Conservation (phyloP, 2,888 invertebrate species). For the Dugesia japonica region DNA sequence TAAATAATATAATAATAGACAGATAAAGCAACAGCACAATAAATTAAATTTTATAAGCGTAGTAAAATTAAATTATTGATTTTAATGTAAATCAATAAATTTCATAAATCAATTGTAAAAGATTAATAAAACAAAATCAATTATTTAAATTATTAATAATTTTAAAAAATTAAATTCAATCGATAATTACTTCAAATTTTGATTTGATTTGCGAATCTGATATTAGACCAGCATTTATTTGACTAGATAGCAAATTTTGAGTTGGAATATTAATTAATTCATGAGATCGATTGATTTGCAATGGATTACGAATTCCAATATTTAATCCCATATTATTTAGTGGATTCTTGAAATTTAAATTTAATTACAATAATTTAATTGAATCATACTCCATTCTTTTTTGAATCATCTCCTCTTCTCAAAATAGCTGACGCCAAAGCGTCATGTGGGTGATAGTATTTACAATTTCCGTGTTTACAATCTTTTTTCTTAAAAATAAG, state of each 20-base stretch:
- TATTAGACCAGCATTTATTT: background rate
- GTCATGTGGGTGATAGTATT: conserved; percentile 17
- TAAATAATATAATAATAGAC: background rate
- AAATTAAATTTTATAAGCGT: background rate
- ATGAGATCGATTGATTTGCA: background rate
- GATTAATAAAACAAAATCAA: background rate
- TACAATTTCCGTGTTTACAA: conserved; percentile 23
- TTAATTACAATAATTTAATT: background rate
- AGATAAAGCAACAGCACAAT: conserved; percentile 2
- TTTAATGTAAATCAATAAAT: background rate
- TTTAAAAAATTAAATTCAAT: background rate
- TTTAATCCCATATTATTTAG: conserved; percentile 9
- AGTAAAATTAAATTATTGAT: background rate
- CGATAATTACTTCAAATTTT: background rate
- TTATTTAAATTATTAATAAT: background rate
- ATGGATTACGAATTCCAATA: background rate
- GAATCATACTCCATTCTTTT: background rate
- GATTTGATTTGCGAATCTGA: background rate
- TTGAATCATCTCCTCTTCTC: background rate
- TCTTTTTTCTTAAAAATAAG: conserved; percentile 1
- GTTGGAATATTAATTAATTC: background rate
- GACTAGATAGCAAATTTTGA: conserved; percentile 1
- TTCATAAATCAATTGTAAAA: background rate
- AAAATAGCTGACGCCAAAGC: background rate
- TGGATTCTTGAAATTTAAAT: background rate